Evolutionary conservation across 2,797 vertebrate species (phyloP).

Genomic region (Brachyalestes nurse): DNA sequence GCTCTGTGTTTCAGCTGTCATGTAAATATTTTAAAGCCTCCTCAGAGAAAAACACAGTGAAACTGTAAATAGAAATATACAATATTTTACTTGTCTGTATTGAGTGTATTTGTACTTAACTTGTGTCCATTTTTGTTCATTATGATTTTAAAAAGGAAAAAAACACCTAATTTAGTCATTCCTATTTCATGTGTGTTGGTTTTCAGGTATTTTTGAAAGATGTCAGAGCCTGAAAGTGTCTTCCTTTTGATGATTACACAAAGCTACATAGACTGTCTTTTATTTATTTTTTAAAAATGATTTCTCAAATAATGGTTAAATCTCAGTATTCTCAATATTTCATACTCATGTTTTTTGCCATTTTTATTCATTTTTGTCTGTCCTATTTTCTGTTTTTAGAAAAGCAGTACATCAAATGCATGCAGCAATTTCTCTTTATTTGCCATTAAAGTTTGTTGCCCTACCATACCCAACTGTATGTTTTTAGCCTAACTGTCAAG

Average conservation of each 20-base stretch:
- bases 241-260: slow-evolving; percentile 1
- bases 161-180: not conserved
- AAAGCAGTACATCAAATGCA: not conserved
- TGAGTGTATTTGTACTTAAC: not conserved
- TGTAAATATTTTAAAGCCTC: slow-evolving; percentile 68
- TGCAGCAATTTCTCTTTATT: not conserved
- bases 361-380: not conserved
- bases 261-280: not conserved
- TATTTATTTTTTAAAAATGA: not conserved
- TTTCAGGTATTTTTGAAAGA: not conserved
- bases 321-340: not conserved
- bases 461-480: not conserved
- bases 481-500: not conserved
- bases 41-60: slow-evolving; percentile 13
- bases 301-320: not conserved
- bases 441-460: not conserved
- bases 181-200: not conserved
- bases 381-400: not conserved
- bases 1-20: slow-evolving; percentile 56
- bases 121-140: not conserved
- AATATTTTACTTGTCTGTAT: slow-evolving; percentile 42
- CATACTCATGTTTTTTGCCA: not conserved
- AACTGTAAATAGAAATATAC: slow-evolving; percentile 63
- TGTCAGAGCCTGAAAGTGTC: slow-evolving; percentile 3
- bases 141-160: not conserved